Evolutionary conservation across 2,888 invertebrate species (phyloP).

Genomic region (Eudasyphora cyanicolor): DNA sequence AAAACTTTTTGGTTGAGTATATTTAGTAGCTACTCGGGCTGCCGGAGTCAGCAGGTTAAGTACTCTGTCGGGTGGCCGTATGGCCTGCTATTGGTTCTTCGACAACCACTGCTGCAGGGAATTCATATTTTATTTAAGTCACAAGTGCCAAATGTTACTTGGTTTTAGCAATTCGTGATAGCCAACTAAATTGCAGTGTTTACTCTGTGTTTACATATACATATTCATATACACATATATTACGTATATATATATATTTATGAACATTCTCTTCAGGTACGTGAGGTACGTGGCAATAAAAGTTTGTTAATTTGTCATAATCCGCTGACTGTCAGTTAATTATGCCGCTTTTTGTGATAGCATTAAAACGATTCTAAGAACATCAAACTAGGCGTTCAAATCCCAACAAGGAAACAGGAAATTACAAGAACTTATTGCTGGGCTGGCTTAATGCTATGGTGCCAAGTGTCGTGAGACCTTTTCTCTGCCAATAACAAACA

Average conservation of each 20-base stretch:
- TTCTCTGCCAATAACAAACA: too few species aligned
- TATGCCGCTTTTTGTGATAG: too few species aligned
- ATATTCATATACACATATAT: not conserved
- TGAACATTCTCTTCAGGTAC: not conserved
- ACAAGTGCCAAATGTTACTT: slow-evolving; percentile 50
- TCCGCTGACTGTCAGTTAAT: too few species aligned
- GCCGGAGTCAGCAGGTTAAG: not conserved
- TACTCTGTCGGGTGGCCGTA: not conserved
- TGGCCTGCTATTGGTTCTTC: not conserved
- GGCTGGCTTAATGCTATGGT: too few species aligned
- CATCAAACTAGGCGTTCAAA: not conserved
- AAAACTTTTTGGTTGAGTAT: too few species aligned
- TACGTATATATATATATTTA: not conserved
- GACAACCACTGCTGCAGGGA: slow-evolving; percentile 34
- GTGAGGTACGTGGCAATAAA: slow-evolving; percentile 21
- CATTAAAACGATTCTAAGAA: too few species aligned
- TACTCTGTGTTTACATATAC: too few species aligned
- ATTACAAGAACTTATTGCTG: too few species aligned
- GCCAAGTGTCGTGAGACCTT: too few species aligned
- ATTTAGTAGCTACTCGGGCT: too few species aligned
- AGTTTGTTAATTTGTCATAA: slow-evolving; percentile 23
- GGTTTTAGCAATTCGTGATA: slow-evolving; percentile 45
- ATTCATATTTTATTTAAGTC: slow-evolving; percentile 48
- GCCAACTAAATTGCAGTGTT: slow-evolving; percentile 36
- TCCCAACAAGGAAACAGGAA: too few species aligned